A percentile compares a stretch with the other conserved stretches of the same genome.
Conservation (phyloP, 1,140 invertebrate genomes). For the Drosophila erecta region DNA sequence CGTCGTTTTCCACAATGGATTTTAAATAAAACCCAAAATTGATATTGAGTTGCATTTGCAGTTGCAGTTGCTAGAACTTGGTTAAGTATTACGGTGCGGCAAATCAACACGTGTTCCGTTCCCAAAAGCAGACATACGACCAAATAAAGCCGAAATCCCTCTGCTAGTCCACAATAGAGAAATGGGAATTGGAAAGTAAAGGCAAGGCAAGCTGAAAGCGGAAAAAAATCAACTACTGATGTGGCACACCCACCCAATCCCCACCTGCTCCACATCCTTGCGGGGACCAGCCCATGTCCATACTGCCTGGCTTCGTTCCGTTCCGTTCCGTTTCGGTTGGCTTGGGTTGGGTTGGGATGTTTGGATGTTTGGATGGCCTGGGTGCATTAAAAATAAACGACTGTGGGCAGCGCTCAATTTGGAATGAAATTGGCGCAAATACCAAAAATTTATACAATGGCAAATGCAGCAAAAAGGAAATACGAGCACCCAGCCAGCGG, state of each 20-base stretch:
- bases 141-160: slow-evolving; percentile 22
- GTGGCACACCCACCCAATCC: background rate
- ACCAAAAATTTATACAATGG: slow-evolving; percentile 81
- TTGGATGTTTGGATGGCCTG: slow-evolving; percentile 17
- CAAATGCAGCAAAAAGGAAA: slow-evolving; percentile 65
- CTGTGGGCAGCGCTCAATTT: slow-evolving; percentile 80
- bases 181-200: slow-evolving; percentile 16
- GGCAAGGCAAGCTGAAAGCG: slow-evolving; percentile 10
- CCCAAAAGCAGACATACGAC: slow-evolving; percentile 18
- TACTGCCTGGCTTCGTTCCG: slow-evolving; percentile 43
- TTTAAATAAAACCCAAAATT: slow-evolving; percentile 8
- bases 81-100: background rate
- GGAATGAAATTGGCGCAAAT: slow-evolving; percentile 82
- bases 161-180: slow-evolving; percentile 12
- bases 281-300: slow-evolving; percentile 16
- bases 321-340: slow-evolving; percentile 27
- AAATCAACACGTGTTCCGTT: slow-evolving; percentile 25
- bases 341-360: no score
- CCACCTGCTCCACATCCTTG: slow-evolving; percentile 2
- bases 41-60: slow-evolving; percentile 3
- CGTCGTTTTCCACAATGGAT: background rate
- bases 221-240: slow-evolving; percentile 60
- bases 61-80: background rate
- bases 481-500: slow-evolving; percentile 6
- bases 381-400: slow-evolving; percentile 82